A percentile compares a stretch with the other conserved stretches of the same genome.
These are phyloP conservation scores for Eriosoma lanigerum DNA, from an alignment of 1,140 invertebrate genomes.

Conservation along the genomic window DNA sequence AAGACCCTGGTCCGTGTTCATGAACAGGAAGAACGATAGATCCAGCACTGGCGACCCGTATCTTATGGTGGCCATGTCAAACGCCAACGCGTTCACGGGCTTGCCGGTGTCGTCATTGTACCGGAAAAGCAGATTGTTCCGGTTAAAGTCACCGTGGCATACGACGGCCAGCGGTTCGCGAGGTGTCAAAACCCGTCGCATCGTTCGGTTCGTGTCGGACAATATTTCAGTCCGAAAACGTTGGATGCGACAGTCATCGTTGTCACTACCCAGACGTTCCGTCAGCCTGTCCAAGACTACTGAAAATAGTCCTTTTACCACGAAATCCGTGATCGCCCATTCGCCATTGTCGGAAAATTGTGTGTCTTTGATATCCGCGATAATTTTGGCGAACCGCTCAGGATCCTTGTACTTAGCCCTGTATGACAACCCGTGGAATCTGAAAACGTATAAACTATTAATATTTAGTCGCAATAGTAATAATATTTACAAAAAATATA, in stretches of 20 bases:
- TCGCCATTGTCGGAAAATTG: not conserved
- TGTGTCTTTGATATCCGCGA: not conserved
- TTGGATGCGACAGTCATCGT: not conserved
- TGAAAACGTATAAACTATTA: too few relatives aligned
- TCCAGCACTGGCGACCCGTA: conserved; percentile 59
- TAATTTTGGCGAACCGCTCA: not conserved
- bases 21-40: conserved; percentile 59
- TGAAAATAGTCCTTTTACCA: not conserved
- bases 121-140: conserved; percentile 58
- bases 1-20: conserved; percentile 56
- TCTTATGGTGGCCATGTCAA: conserved; percentile 59
- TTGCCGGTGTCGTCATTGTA: conserved; percentile 48
- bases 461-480: too few relatives aligned
- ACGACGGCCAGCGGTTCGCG: conserved; percentile 57
- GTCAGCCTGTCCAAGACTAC: not conserved
- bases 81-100: conserved; percentile 56
- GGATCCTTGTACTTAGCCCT: not conserved
- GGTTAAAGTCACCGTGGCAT: conserved; percentile 59
- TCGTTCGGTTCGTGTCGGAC: not conserved
- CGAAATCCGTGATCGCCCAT: not conserved
- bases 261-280: not conserved
- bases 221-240: not conserved
- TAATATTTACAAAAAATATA: too few relatives aligned
- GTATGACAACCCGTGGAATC: conserved; percentile 45
- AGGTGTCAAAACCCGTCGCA: not conserved